Evolutionary conservation across 1,140 invertebrate species (phyloP), one percentile per base, ranked within the genome.

Genomic region (Panagrolaimus sp.): DNA sequence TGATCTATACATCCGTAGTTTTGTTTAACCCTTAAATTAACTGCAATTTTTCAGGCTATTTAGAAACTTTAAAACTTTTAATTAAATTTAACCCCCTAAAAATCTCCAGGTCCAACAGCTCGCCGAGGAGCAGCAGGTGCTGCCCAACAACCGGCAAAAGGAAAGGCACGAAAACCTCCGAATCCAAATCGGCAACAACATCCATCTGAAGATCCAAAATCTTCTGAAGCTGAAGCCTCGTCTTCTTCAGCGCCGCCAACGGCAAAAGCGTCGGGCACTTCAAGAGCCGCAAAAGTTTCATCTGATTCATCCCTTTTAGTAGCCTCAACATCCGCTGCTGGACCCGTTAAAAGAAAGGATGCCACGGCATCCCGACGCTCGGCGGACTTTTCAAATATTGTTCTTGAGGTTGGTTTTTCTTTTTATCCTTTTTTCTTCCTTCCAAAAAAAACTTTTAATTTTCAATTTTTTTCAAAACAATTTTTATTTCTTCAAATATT

Each of bases 381-480:
- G 14, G 17, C 52, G 15, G n/a, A 58, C 17, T 58, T 58, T 58
- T 58, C 52, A 21, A 58, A 28, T 28, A 58, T 58, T 28, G 52
- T 58, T 58, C 52, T 58, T 58, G 52, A 58, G 52, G 52, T 58
- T 26, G 21, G 21, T 28, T 26, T 21, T 58, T 26, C 14, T 58
- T 58, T 12, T 58, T 26, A 26, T 58, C n/a, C n/a, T n/a, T n/a
- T n/a, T n/a, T n/a, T 26, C 52, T 58, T 38, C 32, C 32, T 4
- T 38, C 7, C 32, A 4, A 7, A 38, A 38, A 38, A 38, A 38
- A 38, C 2, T 38, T 7, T 38, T 38, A 38, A 38, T 7, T 4
- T 38, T 38, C 32, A 4, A 38, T 4, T 38, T 38, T 38, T 2
- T 7, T 2, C 32, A 38, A 38, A 38, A 38, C 32, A 4, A 4